Conservation (phyloP, 1,140 invertebrate genomes). For the Microplitis mediator region DNA sequence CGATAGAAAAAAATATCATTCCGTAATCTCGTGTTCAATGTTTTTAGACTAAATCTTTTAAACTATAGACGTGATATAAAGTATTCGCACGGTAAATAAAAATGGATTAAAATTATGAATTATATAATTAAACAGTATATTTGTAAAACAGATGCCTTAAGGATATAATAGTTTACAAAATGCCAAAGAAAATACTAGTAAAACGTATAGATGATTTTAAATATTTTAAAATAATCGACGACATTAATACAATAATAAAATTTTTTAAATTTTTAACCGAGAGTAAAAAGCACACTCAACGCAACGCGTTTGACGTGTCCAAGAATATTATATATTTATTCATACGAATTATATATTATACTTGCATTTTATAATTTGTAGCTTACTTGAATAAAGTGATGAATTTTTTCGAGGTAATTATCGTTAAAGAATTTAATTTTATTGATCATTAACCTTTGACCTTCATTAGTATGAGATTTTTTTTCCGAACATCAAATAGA, state of each 20-base stretch:
- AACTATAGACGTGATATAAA: background rate
- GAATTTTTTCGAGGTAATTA: background rate
- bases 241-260: background rate
- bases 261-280: too few relatives aligned
- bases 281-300: too few relatives aligned
- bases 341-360: background rate
- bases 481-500: too few relatives aligned
- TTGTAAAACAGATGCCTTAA: conserved; percentile 19
- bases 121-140: background rate
- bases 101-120: background rate
- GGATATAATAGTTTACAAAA: conserved; percentile 14
- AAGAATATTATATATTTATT: background rate
- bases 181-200: conserved; percentile 23
- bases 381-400: conserved; percentile 18
- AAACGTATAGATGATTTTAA: background rate
- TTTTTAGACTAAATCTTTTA: background rate
- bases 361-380: conserved; percentile 19
- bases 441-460: too few relatives aligned
- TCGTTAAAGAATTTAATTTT: too few relatives aligned
- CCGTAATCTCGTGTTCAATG: background rate
- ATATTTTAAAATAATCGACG: background rate
- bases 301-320: too few relatives aligned
- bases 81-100: background rate
- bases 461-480: too few relatives aligned
- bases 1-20: background rate